Evolutionary conservation across 2,797 vertebrate genomes (phyloP), one percentile per base, ranked within the genome.

Genomic region (Eospalax fontanierii): DNA sequence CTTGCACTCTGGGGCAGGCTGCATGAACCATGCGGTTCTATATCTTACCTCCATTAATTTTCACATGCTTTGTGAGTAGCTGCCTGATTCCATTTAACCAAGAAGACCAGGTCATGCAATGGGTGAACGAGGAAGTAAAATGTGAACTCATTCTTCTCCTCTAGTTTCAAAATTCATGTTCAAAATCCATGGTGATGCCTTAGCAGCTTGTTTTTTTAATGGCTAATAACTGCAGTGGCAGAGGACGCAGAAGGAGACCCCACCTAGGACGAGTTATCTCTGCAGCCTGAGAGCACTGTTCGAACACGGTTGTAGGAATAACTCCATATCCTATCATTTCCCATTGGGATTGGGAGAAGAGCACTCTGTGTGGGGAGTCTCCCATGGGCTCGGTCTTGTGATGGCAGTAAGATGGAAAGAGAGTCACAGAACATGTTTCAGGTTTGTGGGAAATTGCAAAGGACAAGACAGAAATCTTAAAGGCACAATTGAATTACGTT

Each of bases 361-460:
- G 28, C 6, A 6, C 46, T 59, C 4, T 6, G 0, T 28, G 57
- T 81, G n/a, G n/a, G n/a, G n/a, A n/a, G n/a, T n/a, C n/a, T n/a
- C n/a, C n/a, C n/a, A n/a, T n/a, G n/a, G n/a, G n/a, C n/a, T 68
- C 28, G 83, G 71, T 16, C 71, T 50, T 43, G 7, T 30, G 71
- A 76, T 78, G 6, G 9, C 50, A 1, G 24, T 40, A 84, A 93
- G 89, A 81, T 38, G 43, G 86, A 92, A 73, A 92, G 92, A 38
- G 87, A 96, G 61, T 24, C 82, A 92, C 9, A 6, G 86, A 92
- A 90, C 90, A 43, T 65, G 86, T 81, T 97, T 92, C 76, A 87
- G 94, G 96, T 92, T 95, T 96, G 92, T 95, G 96, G 89, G 97
- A 97, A 97, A 97, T 83, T 87, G 76, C 24, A 46, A 92, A 96